Evolutionary conservation across 2,888 invertebrate species (phyloP).

Genomic region (Drosophila kambysellisi): DNA sequence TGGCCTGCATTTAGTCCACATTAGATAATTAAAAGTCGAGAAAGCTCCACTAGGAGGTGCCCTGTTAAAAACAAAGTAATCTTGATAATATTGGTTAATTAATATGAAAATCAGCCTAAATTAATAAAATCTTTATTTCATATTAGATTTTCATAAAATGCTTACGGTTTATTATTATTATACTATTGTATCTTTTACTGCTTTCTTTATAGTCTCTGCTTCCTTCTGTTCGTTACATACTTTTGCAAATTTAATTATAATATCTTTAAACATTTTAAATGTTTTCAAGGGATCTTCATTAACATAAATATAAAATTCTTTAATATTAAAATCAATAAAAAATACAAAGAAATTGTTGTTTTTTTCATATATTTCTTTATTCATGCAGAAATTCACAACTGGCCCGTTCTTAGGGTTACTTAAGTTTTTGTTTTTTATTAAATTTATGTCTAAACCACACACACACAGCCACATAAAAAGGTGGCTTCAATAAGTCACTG

Average conservation of each 20-base stretch:
- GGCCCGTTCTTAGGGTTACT: conserved; percentile 13
- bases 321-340: not conserved
- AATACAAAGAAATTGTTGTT: not conserved
- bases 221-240: no score
- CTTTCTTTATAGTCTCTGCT: no score
- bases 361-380: not conserved
- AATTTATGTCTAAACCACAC: conserved; percentile 60
- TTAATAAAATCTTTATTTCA: not conserved
- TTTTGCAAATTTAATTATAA: not conserved
- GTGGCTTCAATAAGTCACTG: conserved; percentile 70
- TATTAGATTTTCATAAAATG: no score
- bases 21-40: not conserved
- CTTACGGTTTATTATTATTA: no score
- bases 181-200: no score
- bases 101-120: no score
- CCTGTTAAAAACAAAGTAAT: not conserved
- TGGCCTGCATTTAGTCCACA: not conserved
- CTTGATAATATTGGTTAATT: not conserved
- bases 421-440: conserved; percentile 50
- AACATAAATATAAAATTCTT: not conserved
- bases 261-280: not conserved
- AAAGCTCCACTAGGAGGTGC: not conserved
- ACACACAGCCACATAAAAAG: conserved; percentile 2
- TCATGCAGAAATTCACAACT: not conserved
- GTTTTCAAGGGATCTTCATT: not conserved